These are phyloP conservation scores for Apodemia zela DNA, from an alignment of 2,888 invertebrate genomes.

Conservation along the genomic window DNA sequence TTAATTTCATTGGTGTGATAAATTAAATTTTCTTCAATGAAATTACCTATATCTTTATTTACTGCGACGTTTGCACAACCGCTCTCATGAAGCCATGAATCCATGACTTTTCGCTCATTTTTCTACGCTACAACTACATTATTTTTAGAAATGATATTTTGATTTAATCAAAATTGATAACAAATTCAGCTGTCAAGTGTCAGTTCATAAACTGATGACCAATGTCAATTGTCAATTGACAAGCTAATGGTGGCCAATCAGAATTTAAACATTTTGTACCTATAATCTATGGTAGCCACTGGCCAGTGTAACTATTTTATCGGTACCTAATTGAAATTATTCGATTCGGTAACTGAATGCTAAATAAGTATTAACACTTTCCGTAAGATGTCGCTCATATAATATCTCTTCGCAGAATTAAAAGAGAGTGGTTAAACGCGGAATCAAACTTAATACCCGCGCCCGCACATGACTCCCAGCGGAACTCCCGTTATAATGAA, in stretches of 20 bases:
- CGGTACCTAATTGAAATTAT: no score
- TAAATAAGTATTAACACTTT: neutral
- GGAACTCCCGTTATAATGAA: slow-evolving; percentile 76
- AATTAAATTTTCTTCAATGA: slow-evolving; percentile 35
- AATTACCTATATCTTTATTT: slow-evolving; percentile 36
- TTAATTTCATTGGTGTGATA: slow-evolving; percentile 19
- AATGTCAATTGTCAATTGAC: neutral
- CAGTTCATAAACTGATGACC: neutral
- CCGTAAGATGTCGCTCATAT: slow-evolving; percentile 57
- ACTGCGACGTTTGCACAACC: slow-evolving; percentile 38
- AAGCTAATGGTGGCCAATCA: neutral
- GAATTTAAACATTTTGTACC: neutral
- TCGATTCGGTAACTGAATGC: no score
- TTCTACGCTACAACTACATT: slow-evolving; percentile 5
- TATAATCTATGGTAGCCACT: neutral
- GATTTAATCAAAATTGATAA: neutral
- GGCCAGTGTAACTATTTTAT: no score
- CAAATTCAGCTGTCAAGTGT: slow-evolving; percentile 1
- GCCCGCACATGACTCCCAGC: slow-evolving; percentile 63
- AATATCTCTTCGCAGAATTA: slow-evolving; percentile 31
- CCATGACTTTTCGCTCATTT: slow-evolving; percentile 52
- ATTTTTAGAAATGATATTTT: slow-evolving; percentile 8
- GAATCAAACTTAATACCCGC: slow-evolving; percentile 42
- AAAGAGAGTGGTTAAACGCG: slow-evolving; percentile 41
- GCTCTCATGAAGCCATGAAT: slow-evolving; percentile 64